Evolutionary conservation across 53 echinoderm and acorn worm genomes (phyloP).

Genomic region (Paracentrotus lividus): DNA sequence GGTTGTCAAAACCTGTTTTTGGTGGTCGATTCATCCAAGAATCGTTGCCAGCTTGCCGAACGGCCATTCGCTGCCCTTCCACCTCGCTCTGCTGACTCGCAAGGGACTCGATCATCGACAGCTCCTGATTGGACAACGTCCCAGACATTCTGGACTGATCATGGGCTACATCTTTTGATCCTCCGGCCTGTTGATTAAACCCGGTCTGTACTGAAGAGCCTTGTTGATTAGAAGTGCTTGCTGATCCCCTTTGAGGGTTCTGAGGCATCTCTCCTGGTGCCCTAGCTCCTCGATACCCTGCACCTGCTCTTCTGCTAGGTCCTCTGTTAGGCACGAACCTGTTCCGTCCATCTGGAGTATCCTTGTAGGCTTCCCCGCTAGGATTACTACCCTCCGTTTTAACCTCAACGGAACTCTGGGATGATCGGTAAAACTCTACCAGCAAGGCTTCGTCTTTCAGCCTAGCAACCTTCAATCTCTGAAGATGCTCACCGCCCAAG

Average conservation of each 20-base stretch:
- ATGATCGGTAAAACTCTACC: not conserved
- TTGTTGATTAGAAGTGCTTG: not conserved
- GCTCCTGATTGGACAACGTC: slow-evolving; percentile 38
- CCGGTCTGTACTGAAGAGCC: not conserved
- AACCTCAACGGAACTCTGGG: not conserved
- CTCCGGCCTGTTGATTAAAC: not conserved
- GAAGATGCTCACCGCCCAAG: slow-evolving; percentile 36
- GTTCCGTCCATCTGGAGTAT: not conserved
- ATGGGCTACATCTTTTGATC: not conserved
- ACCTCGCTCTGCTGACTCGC: slow-evolving; percentile 30
- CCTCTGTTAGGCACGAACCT: not conserved
- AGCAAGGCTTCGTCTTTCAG: slow-evolving; percentile 28
- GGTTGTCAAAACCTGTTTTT: not conserved
- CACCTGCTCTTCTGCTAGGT: not conserved
- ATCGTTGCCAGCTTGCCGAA: not conserved
- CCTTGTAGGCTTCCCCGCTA: not conserved
- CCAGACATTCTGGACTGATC: not conserved
- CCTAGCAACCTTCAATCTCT: not conserved
- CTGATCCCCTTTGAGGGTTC: not conserved
- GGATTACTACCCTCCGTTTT: not conserved
- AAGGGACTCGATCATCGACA: slow-evolving; percentile 40
- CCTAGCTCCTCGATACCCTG: not conserved
- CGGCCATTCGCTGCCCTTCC: not conserved
- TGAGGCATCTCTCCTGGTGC: not conserved
- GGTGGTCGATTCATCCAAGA: not conserved